phyloP scores from a whole-genome alignment of 2,888 invertebrate species.

The Harpalus rubripes region DNA sequence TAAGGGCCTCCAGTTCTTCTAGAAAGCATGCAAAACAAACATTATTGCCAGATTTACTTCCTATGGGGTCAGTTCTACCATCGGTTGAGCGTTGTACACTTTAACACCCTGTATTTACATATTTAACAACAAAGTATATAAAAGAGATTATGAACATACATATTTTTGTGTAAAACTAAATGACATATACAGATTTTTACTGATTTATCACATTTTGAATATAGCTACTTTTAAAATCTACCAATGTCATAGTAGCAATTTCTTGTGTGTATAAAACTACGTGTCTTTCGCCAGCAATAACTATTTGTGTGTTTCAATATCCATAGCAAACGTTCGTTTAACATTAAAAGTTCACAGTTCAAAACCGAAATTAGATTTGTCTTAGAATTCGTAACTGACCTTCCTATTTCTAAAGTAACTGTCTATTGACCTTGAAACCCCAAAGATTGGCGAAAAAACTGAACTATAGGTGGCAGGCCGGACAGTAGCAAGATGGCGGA shows the following conservation, averaged over 20 bases:
- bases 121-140: slow-evolving; percentile 10
- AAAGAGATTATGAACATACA: background rate
- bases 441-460: too few species aligned
- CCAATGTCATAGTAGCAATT: slow-evolving; percentile 60
- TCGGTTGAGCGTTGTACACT: too few species aligned
- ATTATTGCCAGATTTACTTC: too few species aligned
- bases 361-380: slow-evolving; percentile 29
- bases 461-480: too few species aligned
- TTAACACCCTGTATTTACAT: too few species aligned
- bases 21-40: too few species aligned
- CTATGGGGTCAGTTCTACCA: too few species aligned
- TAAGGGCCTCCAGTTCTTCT: too few species aligned
- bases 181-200: background rate
- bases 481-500: too few species aligned
- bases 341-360: slow-evolving; percentile 8
- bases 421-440: slow-evolving; percentile 20
- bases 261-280: slow-evolving; percentile 56
- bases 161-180: background rate
- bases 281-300: slow-evolving; percentile 62
- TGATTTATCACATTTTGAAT: background rate
- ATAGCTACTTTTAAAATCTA: slow-evolving; percentile 47
- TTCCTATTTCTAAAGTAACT: slow-evolving; percentile 22
- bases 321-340: slow-evolving; percentile 25
- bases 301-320: slow-evolving; percentile 48
- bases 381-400: slow-evolving; percentile 11